These are phyloP conservation scores for Pampusana beccarii DNA, from an alignment of 2,113 vertebrate genomes.

Conservation along the genomic window DNA sequence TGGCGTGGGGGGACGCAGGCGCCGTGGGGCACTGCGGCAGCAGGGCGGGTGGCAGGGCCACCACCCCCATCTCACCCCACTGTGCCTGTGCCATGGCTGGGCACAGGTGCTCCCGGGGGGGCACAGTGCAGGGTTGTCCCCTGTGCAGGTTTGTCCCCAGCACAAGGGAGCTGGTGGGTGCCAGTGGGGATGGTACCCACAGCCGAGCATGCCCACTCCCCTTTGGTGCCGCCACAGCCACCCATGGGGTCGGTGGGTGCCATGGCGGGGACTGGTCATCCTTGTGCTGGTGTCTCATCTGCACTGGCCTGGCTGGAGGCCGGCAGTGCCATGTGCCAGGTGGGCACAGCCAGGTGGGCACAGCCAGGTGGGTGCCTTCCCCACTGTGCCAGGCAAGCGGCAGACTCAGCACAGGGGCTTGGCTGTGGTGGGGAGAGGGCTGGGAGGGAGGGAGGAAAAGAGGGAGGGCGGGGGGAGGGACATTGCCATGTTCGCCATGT, in stretches of 20 bases:
- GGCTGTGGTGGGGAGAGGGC: not conserved
- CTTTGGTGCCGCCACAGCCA: not conserved
- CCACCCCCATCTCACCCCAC: not conserved
- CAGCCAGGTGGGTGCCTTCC: not conserved
- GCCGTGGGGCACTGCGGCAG: constrained; percentile 31
- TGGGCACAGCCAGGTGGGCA: not conserved
- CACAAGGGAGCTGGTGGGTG: not conserved
- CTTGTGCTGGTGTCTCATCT: not conserved
- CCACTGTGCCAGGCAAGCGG: not conserved
- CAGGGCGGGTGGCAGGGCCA: not conserved
- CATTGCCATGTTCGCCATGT: constrained; percentile 40
- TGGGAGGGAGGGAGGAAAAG: not conserved
- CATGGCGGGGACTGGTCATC: too few relatives aligned
- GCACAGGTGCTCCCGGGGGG: not conserved
- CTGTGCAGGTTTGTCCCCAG: too few relatives aligned
- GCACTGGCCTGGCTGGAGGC: not conserved
- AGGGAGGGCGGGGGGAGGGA: not conserved
- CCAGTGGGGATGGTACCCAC: not conserved
- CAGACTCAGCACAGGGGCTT: not conserved
- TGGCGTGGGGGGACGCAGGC: not conserved
- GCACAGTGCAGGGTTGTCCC: too few relatives aligned
- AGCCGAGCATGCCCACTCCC: rapidly evolving
- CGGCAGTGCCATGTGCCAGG: not conserved
- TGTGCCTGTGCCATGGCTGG: rapidly evolving
- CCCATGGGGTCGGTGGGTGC: not conserved